These are phyloP conservation scores for Pedionomus torquatus DNA, from an alignment of 2,113 vertebrate genomes.

Conservation along the genomic window DNA sequence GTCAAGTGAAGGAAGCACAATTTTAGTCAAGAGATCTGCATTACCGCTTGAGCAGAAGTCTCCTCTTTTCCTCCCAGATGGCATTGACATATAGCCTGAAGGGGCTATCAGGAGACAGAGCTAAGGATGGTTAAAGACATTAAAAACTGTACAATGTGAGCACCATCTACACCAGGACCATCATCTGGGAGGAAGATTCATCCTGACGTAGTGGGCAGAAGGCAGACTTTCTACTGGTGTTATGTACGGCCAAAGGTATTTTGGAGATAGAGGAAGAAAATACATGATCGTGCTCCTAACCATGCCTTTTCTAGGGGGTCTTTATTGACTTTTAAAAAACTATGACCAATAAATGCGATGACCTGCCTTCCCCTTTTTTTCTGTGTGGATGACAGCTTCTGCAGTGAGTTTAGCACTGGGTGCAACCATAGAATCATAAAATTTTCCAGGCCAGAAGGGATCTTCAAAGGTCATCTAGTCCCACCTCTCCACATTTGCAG, in stretches of 20 bases:
- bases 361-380: conserved; percentile 21
- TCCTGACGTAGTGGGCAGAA: conserved; percentile 12
- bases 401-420: conserved; percentile 8
- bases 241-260: not conserved
- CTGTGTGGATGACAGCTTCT: conserved; percentile 15
- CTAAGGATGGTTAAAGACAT: conserved; percentile 62
- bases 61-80: conserved; percentile 52
- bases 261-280: not conserved
- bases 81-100: conserved; percentile 57
- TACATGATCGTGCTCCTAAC: not conserved
- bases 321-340: conserved; percentile 32
- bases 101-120: conserved; percentile 58
- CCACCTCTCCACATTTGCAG: too few species aligned
- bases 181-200: not conserved
- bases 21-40: conserved; percentile 19
- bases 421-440: not conserved
- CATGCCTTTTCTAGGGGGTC: not conserved
- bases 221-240: not conserved
- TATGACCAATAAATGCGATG: conserved; percentile 54
- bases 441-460: too few species aligned
- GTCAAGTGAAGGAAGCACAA: conserved; percentile 15
- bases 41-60: conserved; percentile 25
- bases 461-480: too few species aligned
- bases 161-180: not conserved
- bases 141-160: conserved; percentile 43